Base-by-base conservation (phyloP, 2,888 invertebrate genomes). In the Cyaniris semiargus region DNA sequence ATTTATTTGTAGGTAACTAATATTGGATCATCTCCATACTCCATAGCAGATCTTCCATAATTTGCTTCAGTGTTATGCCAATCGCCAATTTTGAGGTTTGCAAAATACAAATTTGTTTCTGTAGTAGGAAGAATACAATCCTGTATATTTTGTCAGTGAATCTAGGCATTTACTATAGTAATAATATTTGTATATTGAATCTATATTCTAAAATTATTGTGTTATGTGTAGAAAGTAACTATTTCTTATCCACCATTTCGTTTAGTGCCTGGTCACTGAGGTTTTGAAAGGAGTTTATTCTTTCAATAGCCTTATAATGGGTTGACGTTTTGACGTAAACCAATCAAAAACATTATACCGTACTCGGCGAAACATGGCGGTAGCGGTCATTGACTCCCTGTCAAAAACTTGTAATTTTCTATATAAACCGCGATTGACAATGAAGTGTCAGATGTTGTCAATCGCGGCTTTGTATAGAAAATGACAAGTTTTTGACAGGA, bases 121-220 rank as follows among this genome's bases (percentile, higher is more conserved):
- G 23, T 60, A 21, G 13, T 10, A 60, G 7, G 3, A 8, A 58
- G 6, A 58, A 58, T 8, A 58, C 58, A 21, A 21, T 23, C n/a
- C 10, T 23, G 23, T 13, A 44, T 44, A 44, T 23, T 60, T 60
- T 60, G 21, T 60, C 13, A 60, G 23, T 60, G 13, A 10, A 60
- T 58, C 56, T 58, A 21, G 58, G 23, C 60, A 23, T 13, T 13
- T 13, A 60, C 58, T 58, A 23, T 10, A 4, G 60, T 2, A 8
- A n/a, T 58, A 21, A 10, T 8, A 21, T 21, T 58, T 58, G 58
- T 58, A 58, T 21, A 58, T 21, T n/a, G 58, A 21, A 10, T 58
- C 58, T 58, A 58, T 60, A 21, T 60, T 60, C 60, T 60, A 23
- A 60, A 60, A 4, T 23, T 60, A 21, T 60, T 60, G 60, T 60